These are phyloP conservation scores for Papilio dardanus DNA, from an alignment of 1,140 invertebrate species.

Conservation along the genomic window DNA sequence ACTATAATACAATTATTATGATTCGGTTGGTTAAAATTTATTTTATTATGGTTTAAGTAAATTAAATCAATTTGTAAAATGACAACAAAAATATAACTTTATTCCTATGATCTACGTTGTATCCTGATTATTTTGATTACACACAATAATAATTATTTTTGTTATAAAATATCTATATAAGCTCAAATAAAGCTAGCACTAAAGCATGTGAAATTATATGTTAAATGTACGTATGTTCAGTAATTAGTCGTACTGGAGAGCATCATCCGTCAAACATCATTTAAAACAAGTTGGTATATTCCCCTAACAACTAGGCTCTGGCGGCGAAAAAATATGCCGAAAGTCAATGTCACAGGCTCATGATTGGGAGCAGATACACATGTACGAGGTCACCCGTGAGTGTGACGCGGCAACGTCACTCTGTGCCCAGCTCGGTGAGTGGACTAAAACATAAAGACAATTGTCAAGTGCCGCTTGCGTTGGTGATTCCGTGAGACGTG, in stretches of 20 bases:
- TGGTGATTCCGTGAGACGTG: background rate
- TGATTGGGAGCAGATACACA: conserved; percentile 10
- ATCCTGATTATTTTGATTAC: background rate
- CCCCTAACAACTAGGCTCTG: background rate
- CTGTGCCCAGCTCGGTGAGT: conserved; percentile 12
- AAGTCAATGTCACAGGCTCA: background rate
- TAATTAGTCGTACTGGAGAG: conserved; percentile 5
- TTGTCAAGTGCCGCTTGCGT: background rate
- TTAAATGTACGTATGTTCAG: conserved; percentile 11
- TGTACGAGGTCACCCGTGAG: background rate
- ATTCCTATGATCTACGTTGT: background rate
- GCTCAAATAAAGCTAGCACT: background rate
- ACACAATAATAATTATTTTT: background rate
- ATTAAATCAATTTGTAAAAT: too few species aligned
- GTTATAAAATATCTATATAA: background rate
- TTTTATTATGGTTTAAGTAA: too few species aligned
- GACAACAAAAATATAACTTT: too few species aligned
- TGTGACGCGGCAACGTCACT: background rate
- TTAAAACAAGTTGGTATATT: conserved; percentile 24
- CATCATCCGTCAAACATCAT: background rate
- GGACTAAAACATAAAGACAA: too few species aligned
- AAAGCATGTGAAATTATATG: conserved; percentile 1
- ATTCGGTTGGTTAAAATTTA: too few species aligned
- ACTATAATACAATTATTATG: too few species aligned
- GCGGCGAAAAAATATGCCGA: conserved; percentile 17